Evolutionary conservation across 2,888 invertebrate species (phyloP), one percentile per base, ranked within the genome.

Genomic region (Perithous albicinctus): DNA sequence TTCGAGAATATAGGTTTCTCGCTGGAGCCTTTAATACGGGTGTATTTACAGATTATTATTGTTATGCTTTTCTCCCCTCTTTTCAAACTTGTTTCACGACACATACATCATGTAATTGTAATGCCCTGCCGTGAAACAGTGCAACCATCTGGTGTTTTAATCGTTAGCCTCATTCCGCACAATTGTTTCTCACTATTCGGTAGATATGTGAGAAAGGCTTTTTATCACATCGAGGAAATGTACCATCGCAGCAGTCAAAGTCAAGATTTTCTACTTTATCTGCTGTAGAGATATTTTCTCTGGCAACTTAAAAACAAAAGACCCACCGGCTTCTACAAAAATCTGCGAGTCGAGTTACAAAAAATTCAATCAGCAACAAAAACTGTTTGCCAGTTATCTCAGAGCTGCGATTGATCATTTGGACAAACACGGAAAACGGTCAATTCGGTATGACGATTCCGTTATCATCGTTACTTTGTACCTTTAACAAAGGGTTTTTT

Each of bases 11-110:
- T 83, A 82, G 83, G 84, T 85, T 84, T 83, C 80, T 83, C 78
- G 73, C 78, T 78, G 80, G 82, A 81, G 75, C 77, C 77, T 85
- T 84, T 83, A 84, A 81, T 83, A 84, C 83, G 73, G 56, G 81
- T 83, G 81, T 84, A 85, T 85, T 83, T 83, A 84, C 83, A 54
- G 83, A 83, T 84, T 85, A 85, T 85, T 84, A 78, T 83, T 85
- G 85, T 84, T 85, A 85, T 85, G 81, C 69, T 78, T 74, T 78
- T 82, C 75, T 66, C 69, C 76, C 83, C 83, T 75, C 77, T 72
- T 75, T 73, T 35, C 51, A 82, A 80, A 77, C 69, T 35, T 67
- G 70, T 70, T 64, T 51, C 63, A 43, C 51, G 12, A 20, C 41
- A 51, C 41, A 74, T 69, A 70, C 48, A 41, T 48, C 43, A 56